A percentile compares a stretch with the other conserved stretches of the same genome.
These are phyloP conservation scores for Venustoraphidia nigricollis DNA, from an alignment of 2,888 invertebrate genomes.

Conservation along the genomic window DNA sequence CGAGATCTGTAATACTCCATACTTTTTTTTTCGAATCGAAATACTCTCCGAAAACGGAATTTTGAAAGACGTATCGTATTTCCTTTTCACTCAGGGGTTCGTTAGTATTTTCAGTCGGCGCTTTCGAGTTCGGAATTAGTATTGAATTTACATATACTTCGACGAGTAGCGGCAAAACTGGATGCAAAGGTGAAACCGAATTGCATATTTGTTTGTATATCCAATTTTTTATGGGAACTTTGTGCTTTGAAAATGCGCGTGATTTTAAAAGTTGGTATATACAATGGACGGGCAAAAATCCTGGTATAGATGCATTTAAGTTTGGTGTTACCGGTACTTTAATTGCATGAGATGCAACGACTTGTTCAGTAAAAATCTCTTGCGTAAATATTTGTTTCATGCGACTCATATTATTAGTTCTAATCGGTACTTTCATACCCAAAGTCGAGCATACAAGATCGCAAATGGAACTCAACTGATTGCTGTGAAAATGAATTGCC, in stretches of 20 bases:
- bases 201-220: conserved; percentile 87
- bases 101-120: conserved; percentile 64
- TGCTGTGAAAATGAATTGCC: conserved; percentile 95
- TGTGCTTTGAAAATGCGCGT: conserved; percentile 87
- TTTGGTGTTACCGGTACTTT: conserved; percentile 87
- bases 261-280: conserved; percentile 90
- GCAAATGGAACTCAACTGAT: conserved; percentile 82
- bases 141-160: conserved; percentile 93
- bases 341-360: conserved; percentile 88
- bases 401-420: conserved; percentile 72
- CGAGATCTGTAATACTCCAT: conserved; percentile 37
- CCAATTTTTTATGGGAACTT: conserved; percentile 93
- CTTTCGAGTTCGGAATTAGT: conserved; percentile 50
- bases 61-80: conserved; percentile 68
- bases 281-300: conserved; percentile 90
- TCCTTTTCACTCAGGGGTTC: conserved; percentile 85
- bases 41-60: conserved; percentile 59
- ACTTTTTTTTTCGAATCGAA: conserved; percentile 39
- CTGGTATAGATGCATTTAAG: conserved; percentile 75
- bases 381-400: conserved; percentile 91
- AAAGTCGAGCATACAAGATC: conserved; percentile 87
- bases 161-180: conserved; percentile 80
- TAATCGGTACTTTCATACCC: conserved; percentile 84
- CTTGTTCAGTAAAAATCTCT: conserved; percentile 94
- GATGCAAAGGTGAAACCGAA: conserved; percentile 80